These are phyloP conservation scores for Synergus itoensis DNA, from an alignment of 2,888 invertebrate species.

Conservation along the genomic window DNA sequence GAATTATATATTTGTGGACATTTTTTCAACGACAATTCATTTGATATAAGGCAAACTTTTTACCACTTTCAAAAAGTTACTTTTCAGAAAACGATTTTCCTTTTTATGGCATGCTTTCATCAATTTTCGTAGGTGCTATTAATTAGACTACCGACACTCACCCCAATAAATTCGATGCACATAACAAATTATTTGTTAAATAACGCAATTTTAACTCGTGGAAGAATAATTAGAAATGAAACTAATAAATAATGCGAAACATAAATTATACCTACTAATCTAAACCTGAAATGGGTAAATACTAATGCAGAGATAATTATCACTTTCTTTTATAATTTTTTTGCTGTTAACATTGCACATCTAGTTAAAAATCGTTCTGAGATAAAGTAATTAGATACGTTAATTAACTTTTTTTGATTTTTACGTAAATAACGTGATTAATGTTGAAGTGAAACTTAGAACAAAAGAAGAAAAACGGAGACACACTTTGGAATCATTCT, in stretches of 20 bases:
- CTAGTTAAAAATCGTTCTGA: neutral
- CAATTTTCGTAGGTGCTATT: neutral
- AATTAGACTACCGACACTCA: neutral
- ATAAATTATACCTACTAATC: neutral
- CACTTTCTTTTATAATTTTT: neutral
- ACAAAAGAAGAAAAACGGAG: slow-evolving; percentile 6
- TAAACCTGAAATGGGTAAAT: neutral
- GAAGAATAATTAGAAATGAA: too few relatives aligned
- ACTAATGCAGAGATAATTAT: neutral
- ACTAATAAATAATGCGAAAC: too few relatives aligned
- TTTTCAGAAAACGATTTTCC: neutral
- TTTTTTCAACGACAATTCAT: too few relatives aligned
- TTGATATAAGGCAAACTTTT: too few relatives aligned
- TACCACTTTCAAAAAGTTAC: neutral
- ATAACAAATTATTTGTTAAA: neutral
- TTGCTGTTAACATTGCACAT: neutral
- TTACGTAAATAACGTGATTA: neutral
- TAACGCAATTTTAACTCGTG: too few relatives aligned
- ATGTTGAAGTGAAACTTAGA: slow-evolving; percentile 19
- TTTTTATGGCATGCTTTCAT: neutral
- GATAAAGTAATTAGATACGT: neutral
- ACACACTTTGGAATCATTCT: slow-evolving; percentile 36
- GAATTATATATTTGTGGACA: neutral
- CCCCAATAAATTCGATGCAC: neutral
- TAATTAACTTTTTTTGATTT: neutral